phyloP scores from a whole-genome alignment of 1,140 invertebrate species.

The Nephotettix cincticeps region DNA sequence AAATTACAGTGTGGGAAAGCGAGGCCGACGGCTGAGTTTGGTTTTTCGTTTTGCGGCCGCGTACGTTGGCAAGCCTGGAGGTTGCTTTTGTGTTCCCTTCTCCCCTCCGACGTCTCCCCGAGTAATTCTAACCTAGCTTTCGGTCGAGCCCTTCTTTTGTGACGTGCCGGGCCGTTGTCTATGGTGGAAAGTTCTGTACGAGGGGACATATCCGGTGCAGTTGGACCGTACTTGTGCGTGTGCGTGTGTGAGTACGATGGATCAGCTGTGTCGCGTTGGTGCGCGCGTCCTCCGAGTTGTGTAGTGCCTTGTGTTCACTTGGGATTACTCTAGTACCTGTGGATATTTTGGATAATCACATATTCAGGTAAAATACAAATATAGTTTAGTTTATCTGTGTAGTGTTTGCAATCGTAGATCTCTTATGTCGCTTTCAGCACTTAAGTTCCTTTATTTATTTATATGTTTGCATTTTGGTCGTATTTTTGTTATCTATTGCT shows the following conservation, averaged over 20 bases:
- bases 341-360: constrained; percentile 7
- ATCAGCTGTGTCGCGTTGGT: too few relatives aligned
- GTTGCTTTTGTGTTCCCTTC: constrained; percentile 3
- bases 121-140: constrained; percentile 20
- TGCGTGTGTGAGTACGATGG: background rate
- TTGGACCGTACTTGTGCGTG: background rate
- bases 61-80: background rate
- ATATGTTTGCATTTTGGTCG: too few relatives aligned
- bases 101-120: background rate
- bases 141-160: constrained; percentile 13
- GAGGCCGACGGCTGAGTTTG: background rate
- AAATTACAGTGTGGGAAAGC: background rate
- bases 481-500: too few relatives aligned
- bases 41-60: constrained; percentile 8
- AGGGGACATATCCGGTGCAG: background rate
- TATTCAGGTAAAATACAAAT: constrained; percentile 4
- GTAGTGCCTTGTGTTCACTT: constrained; percentile 6
- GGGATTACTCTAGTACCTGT: constrained; percentile 4
- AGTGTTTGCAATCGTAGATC: too few relatives aligned
- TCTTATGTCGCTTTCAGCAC: too few relatives aligned
- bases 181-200: background rate
- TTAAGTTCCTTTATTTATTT: too few relatives aligned
- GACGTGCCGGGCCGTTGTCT: background rate
- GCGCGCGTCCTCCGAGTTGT: background rate
- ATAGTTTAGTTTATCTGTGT: too few relatives aligned